A percentile compares a stretch with the other conserved stretches of the same genome.
Evolutionary conservation across 2,888 invertebrate species (phyloP).

Genomic region (Dicyrtoma fusca): DNA sequence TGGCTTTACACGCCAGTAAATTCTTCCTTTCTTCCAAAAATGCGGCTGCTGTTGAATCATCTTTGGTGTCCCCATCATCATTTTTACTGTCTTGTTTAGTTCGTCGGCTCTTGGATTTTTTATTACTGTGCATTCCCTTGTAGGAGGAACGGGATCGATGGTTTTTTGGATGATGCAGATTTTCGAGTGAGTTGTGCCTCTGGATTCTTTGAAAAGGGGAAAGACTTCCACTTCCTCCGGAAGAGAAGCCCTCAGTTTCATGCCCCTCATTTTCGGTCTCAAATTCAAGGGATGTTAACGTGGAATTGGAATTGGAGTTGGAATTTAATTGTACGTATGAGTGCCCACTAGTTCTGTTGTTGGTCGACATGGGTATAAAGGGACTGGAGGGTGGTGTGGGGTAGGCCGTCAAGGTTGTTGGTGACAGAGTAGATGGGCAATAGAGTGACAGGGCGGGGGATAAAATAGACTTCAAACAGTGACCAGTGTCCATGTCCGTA

Average conservation of each 20-base stretch:
- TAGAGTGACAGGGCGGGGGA: no score
- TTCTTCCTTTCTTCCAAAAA: background rate
- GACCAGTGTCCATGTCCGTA: no score
- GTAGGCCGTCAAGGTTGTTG: no score
- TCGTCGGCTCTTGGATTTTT: background rate
- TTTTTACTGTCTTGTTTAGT: background rate
- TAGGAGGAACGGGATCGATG: slow-evolving; percentile 20
- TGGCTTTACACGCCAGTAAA: slow-evolving; percentile 23
- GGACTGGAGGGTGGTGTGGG: no score
- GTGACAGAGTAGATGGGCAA: no score
- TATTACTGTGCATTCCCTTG: background rate
- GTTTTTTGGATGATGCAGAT: slow-evolving; percentile 36
- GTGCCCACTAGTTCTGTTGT: no score
- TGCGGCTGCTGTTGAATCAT: background rate
- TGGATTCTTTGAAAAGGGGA: background rate
- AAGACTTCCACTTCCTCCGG: background rate
- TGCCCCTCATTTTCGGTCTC: background rate
- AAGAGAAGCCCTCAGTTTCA: background rate
- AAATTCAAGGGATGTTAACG: background rate
- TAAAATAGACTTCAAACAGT: no score
- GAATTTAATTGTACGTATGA: no score
- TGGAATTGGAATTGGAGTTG: background rate
- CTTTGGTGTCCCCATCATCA: slow-evolving; percentile 3
- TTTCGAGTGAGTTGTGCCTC: slow-evolving; percentile 35
- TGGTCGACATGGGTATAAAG: no score